These are phyloP conservation scores for Corydoras maculifer DNA, from an alignment of 2,113 vertebrate species.

Conservation along the genomic window DNA sequence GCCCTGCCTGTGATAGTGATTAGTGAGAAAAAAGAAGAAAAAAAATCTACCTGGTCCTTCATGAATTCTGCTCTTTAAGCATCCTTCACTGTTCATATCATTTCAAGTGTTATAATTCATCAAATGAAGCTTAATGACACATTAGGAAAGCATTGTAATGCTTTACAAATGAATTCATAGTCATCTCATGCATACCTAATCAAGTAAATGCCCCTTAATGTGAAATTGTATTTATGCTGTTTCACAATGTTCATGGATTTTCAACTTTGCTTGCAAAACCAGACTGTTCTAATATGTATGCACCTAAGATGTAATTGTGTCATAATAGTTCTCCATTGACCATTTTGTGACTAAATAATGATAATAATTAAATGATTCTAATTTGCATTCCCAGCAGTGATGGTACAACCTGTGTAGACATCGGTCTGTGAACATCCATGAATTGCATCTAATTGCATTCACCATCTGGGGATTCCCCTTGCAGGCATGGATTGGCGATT, in stretches of 20 bases:
- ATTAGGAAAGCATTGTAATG: constrained; percentile 35
- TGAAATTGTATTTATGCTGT: constrained; percentile 21
- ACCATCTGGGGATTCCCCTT: constrained; percentile 64
- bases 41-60: constrained; percentile 7
- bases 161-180: constrained; percentile 39
- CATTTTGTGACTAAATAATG: constrained; percentile 66
- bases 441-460: constrained; percentile 57
- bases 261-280: constrained; percentile 24
- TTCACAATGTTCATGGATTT: constrained; percentile 23
- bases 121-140: constrained; percentile 37
- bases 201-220: constrained; percentile 2
- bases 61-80: constrained; percentile 16
- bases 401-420: constrained; percentile 68
- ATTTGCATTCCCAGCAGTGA: constrained; percentile 64
- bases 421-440: constrained; percentile 63
- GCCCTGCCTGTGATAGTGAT: constrained; percentile 33
- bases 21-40: constrained; percentile 3
- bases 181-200: constrained; percentile 36
- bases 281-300: constrained; percentile 49
- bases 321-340: constrained; percentile 60
- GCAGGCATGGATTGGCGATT: constrained; percentile 55
- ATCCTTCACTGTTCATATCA: constrained; percentile 28
- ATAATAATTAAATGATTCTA: constrained; percentile 70
- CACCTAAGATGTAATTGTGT: constrained; percentile 58
- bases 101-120: constrained; percentile 34